Conservation (phyloP, 2,888 invertebrate genomes). For the Acanthoscelides obtectus region DNA sequence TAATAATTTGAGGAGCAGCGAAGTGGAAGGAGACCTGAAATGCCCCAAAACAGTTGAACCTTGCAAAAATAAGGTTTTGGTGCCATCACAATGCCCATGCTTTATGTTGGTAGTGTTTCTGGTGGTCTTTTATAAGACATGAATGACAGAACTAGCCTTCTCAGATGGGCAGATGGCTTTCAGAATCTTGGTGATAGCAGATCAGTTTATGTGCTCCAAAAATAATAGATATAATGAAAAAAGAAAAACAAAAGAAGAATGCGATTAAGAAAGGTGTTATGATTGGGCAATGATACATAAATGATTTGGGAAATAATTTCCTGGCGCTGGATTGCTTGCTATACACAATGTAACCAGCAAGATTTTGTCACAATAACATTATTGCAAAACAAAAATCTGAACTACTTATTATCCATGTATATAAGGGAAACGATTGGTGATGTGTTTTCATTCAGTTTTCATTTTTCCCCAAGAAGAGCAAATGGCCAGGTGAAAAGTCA, state of each 20-base stretch:
- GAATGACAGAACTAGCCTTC: not conserved
- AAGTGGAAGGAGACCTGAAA: not conserved
- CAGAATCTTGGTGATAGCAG: not conserved
- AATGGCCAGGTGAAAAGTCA: not conserved
- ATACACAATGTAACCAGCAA: not conserved
- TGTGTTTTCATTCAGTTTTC: not conserved
- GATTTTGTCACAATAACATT: not conserved
- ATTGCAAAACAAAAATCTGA: not conserved
- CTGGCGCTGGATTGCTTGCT: not conserved
- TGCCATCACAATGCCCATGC: not conserved
- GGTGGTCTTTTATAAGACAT: not conserved
- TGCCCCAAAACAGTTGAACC: not conserved
- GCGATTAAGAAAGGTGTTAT: not conserved
- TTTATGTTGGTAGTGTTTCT: not conserved
- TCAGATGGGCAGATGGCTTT: not conserved
- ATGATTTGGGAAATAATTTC: too few relatives aligned
- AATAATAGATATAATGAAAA: not conserved
- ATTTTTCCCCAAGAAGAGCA: not conserved
- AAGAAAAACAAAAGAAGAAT: not conserved
- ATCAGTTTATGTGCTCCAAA: not conserved
- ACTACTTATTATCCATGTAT: not conserved
- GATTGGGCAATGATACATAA: not conserved
- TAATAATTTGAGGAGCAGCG: not conserved
- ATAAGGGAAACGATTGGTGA: not conserved
- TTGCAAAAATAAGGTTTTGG: not conserved